Evolutionary conservation across 2,888 invertebrate species (phyloP).

Genomic region (Pachydiplax longipennis): DNA sequence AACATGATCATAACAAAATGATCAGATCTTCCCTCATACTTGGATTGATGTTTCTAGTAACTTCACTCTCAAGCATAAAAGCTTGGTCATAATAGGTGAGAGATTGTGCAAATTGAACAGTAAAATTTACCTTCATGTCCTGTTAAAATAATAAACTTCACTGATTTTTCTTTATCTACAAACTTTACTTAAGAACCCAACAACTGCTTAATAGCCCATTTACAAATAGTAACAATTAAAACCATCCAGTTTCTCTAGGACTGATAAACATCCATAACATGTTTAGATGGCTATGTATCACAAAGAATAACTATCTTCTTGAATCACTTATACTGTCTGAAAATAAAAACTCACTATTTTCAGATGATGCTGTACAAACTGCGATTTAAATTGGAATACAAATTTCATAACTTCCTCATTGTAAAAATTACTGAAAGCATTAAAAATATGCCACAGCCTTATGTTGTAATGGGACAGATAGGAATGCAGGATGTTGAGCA

Average conservation of each 20-base stretch:
- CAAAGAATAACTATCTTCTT: conserved; percentile 5
- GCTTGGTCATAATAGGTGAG: neutral
- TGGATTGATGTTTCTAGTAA: neutral
- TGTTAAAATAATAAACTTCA: neutral
- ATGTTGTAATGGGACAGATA: conserved; percentile 10
- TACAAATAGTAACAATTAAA: conserved; percentile 32
- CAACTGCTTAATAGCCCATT: conserved; percentile 27
- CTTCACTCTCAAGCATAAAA: neutral
- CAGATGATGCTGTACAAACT: conserved; percentile 25
- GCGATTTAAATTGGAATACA: neutral
- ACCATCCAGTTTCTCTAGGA: conserved; percentile 21
- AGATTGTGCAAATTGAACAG: conserved; percentile 1
- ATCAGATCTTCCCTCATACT: neutral
- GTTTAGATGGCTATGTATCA: conserved; percentile 38
- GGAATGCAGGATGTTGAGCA: conserved; percentile 3
- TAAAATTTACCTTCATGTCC: neutral
- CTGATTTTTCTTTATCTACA: neutral
- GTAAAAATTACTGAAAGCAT: conserved; percentile 33
- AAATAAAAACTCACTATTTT: conserved; percentile 29
- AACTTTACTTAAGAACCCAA: conserved; percentile 26
- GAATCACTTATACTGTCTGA: conserved; percentile 8
- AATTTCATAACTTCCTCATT: neutral
- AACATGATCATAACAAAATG: too few species aligned
- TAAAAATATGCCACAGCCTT: conserved; percentile 33
- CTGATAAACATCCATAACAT: conserved; percentile 28